These are phyloP conservation scores for Oreotrochilus melanogaster DNA, from an alignment of 2,113 vertebrate species.

Conservation along the genomic window DNA sequence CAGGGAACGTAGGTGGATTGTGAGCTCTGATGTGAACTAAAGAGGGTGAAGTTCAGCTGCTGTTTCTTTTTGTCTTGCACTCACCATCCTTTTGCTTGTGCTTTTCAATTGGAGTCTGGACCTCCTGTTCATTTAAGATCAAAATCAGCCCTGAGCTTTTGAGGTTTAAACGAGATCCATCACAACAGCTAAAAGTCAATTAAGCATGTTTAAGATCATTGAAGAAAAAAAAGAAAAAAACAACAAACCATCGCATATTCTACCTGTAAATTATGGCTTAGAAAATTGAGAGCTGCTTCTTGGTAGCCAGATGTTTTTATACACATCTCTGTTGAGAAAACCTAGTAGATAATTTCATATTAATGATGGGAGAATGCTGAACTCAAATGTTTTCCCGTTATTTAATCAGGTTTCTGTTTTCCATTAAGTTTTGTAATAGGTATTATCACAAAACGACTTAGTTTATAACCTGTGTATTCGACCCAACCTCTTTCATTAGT, in stretches of 20 bases:
- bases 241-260: neutral
- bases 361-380: neutral
- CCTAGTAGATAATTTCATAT: neutral
- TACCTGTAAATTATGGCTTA: neutral
- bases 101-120: neutral
- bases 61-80: neutral
- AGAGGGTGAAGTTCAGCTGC: neutral
- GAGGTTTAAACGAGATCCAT: neutral
- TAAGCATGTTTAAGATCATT: neutral
- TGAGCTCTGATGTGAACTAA: neutral
- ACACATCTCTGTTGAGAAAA: neutral
- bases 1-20: fast-evolving
- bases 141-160: neutral
- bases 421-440: neutral
- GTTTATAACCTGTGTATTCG: neutral
- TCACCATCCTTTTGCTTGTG: fast-evolving
- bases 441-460: neutral
- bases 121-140: neutral
- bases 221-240: neutral
- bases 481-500: neutral
- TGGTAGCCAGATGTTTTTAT: neutral
- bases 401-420: neutral
- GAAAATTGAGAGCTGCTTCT: neutral
- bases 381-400: neutral
- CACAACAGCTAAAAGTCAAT: neutral